phyloP scores from a whole-genome alignment of 2,113 vertebrate genomes.

The Ceuthmochares aereus region DNA sequence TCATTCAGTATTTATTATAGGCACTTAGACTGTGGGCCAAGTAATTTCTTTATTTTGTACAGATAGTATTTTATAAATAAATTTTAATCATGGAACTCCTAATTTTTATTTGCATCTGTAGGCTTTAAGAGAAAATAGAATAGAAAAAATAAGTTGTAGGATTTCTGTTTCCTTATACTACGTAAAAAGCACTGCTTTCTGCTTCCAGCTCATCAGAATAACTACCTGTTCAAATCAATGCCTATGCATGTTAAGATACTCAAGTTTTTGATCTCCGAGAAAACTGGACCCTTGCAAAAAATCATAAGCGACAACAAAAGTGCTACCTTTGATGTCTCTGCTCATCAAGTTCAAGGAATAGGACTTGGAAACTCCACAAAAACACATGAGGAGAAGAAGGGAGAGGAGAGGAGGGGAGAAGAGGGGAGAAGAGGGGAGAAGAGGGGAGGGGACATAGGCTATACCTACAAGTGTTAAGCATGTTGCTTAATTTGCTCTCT shows the following conservation, averaged over 20 bases:
- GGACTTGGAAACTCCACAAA: neutral
- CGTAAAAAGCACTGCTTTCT: neutral
- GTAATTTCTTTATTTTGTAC: neutral
- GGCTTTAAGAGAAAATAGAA: neutral
- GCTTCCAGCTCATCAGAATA: neutral
- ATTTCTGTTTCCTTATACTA: neutral
- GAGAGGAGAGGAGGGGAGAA: neutral
- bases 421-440: neutral
- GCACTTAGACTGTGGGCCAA: neutral
- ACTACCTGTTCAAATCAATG: neutral
- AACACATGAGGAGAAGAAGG: too few species aligned
- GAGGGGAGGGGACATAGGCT: too few species aligned
- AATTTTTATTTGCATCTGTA: neutral
- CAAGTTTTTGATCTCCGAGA: neutral
- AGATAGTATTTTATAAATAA: neutral
- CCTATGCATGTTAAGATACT: neutral
- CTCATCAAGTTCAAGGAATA: neutral
- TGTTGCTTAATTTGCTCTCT: too few species aligned
- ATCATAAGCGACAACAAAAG: neutral
- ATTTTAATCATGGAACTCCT: neutral
- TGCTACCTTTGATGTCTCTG: neutral
- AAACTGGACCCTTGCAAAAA: neutral
- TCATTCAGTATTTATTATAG: neutral
- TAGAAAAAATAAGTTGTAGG: neutral
- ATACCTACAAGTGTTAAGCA: too few species aligned